Percentiles rank a stretch among this genome's conserved stretches.
These are phyloP conservation scores for Cynopterus brachyotis DNA, from an alignment of 2,113 vertebrate genomes.

Conservation along the genomic window DNA sequence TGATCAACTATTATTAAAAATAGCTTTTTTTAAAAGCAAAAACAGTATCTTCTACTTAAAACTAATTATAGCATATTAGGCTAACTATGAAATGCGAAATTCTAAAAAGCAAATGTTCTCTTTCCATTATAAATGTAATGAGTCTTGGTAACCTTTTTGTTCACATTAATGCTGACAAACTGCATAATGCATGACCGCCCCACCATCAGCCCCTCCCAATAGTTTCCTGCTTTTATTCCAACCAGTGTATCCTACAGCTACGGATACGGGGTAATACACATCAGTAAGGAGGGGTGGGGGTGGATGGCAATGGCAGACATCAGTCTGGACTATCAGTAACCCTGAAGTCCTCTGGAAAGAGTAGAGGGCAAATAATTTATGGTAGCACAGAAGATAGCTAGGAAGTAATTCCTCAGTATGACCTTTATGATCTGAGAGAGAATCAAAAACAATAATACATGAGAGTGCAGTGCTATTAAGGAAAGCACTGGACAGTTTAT, in stretches of 20 bases:
- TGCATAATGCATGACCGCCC: background rate
- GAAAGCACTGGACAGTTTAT: background rate
- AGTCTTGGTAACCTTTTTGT: background rate
- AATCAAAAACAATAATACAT: background rate
- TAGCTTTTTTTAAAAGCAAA: conserved; percentile 74
- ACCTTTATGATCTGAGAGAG: background rate
- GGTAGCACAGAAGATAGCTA: background rate
- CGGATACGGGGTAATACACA: background rate
- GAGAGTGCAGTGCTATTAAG: background rate
- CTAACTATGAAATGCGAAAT: conserved; percentile 69
- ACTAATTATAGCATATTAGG: conserved; percentile 62
- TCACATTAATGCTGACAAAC: conserved; percentile 11
- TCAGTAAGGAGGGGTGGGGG: background rate
- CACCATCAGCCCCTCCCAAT: background rate
- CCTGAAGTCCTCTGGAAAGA: background rate
- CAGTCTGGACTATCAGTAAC: background rate
- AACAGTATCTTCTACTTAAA: conserved; percentile 74
- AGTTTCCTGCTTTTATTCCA: background rate
- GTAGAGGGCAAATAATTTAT: background rate
- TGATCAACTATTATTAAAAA: conserved; percentile 71
- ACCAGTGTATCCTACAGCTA: background rate
- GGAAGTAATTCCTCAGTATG: background rate
- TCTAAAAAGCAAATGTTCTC: conserved; percentile 57
- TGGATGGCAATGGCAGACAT: background rate
- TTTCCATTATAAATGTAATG: background rate